phyloP scores from a whole-genome alignment of 2,888 invertebrate genomes.

The Hydriomena furcata region DNA sequence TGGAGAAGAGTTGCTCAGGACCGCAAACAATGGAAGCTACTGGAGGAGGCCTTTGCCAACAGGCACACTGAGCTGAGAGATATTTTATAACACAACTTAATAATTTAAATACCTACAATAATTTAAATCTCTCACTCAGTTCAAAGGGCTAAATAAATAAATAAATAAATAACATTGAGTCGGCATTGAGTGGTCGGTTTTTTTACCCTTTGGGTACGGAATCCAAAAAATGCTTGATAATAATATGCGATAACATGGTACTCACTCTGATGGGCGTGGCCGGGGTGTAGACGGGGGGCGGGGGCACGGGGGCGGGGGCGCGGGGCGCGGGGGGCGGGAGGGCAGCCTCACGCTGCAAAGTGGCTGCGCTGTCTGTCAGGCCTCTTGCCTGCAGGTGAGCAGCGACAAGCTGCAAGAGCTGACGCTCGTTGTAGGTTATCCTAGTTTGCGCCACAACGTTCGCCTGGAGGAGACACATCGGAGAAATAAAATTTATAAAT shows the following conservation, averaged over 20 bases:
- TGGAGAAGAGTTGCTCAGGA: too few relatives aligned
- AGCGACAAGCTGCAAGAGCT: constrained; percentile 95
- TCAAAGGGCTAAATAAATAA: too few relatives aligned
- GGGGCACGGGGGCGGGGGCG: constrained; percentile 49
- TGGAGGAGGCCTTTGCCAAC: too few relatives aligned
- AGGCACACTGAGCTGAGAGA: too few relatives aligned
- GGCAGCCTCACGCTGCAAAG: constrained; percentile 90
- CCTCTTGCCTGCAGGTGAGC: constrained; percentile 93
- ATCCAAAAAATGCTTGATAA: too few relatives aligned
- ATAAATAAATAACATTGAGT: too few relatives aligned
- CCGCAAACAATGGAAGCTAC: too few relatives aligned
- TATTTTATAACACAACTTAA: too few relatives aligned
- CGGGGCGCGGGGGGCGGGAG: constrained; percentile 80
- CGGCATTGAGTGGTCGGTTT: too few relatives aligned
- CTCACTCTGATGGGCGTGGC: constrained; percentile 78
- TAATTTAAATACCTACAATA: too few relatives aligned
- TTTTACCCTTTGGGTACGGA: too few relatives aligned
- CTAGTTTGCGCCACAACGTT: constrained; percentile 98
- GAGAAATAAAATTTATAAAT: background rate
- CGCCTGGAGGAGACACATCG: constrained; percentile 78
- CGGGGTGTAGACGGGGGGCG: constrained; percentile 82
- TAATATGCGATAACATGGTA: background rate
- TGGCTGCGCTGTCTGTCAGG: constrained; percentile 87
- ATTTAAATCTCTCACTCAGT: too few relatives aligned
- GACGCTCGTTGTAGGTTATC: constrained; percentile 96